These are phyloP conservation scores for Takifugu bimaculatus DNA, from an alignment of 2,113 vertebrate species.

Conservation along the genomic window DNA sequence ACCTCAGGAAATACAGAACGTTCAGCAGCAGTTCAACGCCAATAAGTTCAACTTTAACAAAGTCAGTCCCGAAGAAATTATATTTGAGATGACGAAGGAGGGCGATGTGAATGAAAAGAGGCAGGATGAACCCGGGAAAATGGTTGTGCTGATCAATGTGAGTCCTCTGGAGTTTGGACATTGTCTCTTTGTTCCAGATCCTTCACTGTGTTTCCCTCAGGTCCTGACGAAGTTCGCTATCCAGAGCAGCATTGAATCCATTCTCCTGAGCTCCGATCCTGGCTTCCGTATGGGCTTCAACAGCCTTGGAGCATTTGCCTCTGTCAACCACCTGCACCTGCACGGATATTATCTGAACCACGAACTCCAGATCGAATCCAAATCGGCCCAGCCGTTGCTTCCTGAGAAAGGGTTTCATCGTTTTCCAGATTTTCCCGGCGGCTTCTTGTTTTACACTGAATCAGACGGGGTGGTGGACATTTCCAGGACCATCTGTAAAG, in stretches of 20 bases:
- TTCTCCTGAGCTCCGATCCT: constrained; percentile 81
- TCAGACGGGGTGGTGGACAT: constrained; percentile 49
- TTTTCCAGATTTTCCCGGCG: constrained; percentile 71
- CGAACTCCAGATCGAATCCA: constrained; percentile 76
- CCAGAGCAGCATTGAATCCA: constrained; percentile 72
- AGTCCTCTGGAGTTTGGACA: constrained; percentile 89
- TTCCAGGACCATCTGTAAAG: constrained; percentile 64
- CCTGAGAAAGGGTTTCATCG: constrained; percentile 62
- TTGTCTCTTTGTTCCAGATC: constrained; percentile 84
- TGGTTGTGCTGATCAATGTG: constrained; percentile 80
- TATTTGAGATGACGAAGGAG: constrained; percentile 74
- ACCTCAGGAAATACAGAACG: constrained; percentile 81
- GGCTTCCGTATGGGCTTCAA: constrained; percentile 90
- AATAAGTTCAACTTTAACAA: constrained; percentile 85
- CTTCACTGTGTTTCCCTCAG: constrained; percentile 75
- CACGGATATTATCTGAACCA: constrained; percentile 84
- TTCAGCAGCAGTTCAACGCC: constrained; percentile 79
- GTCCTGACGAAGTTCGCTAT: constrained; percentile 70
- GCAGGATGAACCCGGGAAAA: constrained; percentile 10
- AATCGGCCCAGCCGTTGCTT: constrained; percentile 63
- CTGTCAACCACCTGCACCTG: constrained; percentile 90
- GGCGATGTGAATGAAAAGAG: background rate
- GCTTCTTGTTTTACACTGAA: constrained; percentile 81
- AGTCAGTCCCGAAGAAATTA: constrained; percentile 76
- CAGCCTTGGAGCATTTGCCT: constrained; percentile 87